Conservation (phyloP, 2,113 vertebrate genomes). For the Orientallactaga bullata region DNA sequence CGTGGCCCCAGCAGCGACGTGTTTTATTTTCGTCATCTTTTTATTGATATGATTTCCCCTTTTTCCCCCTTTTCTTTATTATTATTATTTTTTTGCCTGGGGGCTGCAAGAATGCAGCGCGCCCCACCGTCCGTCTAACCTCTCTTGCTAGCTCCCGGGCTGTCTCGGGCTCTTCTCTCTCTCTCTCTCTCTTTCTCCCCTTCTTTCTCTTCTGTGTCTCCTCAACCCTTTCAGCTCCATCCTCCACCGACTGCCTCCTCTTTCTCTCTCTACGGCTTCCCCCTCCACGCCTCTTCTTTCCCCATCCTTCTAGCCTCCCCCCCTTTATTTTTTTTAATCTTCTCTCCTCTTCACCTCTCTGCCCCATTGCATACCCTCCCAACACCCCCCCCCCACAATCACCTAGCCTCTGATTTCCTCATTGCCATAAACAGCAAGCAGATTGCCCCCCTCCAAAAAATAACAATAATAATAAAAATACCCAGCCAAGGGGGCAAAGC, state of each 20-base stretch:
- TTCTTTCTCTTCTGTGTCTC: slow-evolving; percentile 65
- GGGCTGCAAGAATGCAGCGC: background rate
- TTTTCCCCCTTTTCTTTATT: background rate
- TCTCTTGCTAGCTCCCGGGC: slow-evolving; percentile 14
- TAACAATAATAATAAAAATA: slow-evolving; percentile 79
- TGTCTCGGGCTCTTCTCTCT: no score
- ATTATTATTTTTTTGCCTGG: slow-evolving; percentile 45
- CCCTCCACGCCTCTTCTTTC: background rate
- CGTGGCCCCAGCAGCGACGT: slow-evolving; percentile 13
- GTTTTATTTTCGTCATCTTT: slow-evolving; percentile 74
- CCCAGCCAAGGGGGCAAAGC: slow-evolving; percentile 78
- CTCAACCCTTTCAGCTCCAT: slow-evolving; percentile 19
- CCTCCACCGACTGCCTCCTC: background rate
- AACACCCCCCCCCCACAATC: background rate
- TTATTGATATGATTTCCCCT: slow-evolving; percentile 34
- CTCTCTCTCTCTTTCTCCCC: slow-evolving; percentile 66
- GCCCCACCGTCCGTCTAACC: slow-evolving; percentile 44
- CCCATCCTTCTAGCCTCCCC: slow-evolving; percentile 37
- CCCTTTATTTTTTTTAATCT: slow-evolving; percentile 11
- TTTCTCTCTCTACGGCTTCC: no score
- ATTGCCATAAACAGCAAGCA: slow-evolving; percentile 1
- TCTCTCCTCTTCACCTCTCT: slow-evolving; percentile 8
- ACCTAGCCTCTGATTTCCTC: slow-evolving; percentile 18
- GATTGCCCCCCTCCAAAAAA: background rate
- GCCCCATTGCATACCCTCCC: slow-evolving; percentile 21